phyloP scores from a whole-genome alignment of 2,888 invertebrate genomes.

The Apoderus coryli region DNA sequence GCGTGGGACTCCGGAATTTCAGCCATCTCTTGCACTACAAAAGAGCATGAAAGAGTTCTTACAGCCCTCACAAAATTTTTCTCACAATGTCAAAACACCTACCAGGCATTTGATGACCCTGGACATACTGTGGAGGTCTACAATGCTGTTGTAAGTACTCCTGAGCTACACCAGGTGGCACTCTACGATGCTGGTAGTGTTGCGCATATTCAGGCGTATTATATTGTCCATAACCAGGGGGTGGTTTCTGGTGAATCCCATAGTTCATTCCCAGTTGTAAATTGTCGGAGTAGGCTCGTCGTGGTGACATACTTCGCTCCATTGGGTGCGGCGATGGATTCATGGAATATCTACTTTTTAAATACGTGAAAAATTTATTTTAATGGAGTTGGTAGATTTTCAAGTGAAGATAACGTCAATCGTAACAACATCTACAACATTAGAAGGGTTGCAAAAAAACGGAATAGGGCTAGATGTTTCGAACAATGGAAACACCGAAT shows the following conservation, averaged over 20 bases:
- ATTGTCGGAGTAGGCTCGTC: conserved; percentile 23
- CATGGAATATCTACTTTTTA: no score
- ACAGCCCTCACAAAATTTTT: background rate
- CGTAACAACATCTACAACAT: no score
- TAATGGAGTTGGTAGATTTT: no score
- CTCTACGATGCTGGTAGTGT: conserved; percentile 25
- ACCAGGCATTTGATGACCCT: conserved; percentile 13
- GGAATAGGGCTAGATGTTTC: no score
- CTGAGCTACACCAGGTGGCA: conserved; percentile 4
- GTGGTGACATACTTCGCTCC: conserved; percentile 25
- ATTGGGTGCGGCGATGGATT: no score
- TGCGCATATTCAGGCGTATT: conserved; percentile 23
- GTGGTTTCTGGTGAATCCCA: conserved; percentile 11
- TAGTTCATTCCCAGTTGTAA: conserved; percentile 10
- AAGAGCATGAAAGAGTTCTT: background rate
- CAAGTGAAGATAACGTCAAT: no score
- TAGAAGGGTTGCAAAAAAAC: no score
- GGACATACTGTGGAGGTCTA: conserved; percentile 11
- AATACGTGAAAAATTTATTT: no score
- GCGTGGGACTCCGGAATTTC: no score
- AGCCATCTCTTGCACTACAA: conserved; percentile 3
- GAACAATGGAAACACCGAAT: no score
- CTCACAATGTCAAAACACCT: background rate
- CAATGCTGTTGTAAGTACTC: conserved; percentile 3
- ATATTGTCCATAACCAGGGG: conserved; percentile 9